phyloP scores from a whole-genome alignment of 2,888 invertebrate genomes.

The Caenorhabditis sulstoni region DNA sequence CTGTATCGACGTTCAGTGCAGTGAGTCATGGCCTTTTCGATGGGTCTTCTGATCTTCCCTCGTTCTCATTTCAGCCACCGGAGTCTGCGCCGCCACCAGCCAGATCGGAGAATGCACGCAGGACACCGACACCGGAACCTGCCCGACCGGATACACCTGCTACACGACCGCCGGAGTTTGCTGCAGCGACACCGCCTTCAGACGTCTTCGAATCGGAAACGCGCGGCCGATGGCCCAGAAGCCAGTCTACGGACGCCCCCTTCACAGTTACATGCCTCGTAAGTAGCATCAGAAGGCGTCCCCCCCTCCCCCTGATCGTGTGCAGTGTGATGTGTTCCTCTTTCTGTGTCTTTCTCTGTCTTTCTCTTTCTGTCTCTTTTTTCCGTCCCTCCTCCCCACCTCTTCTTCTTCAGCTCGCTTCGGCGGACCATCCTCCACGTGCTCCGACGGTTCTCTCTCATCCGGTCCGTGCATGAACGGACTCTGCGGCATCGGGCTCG shows the following conservation, averaged over 20 bases:
- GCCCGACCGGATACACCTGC: constrained; percentile 72
- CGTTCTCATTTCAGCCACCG: constrained; percentile 61
- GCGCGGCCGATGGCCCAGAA: constrained; percentile 36
- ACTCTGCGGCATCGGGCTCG: constrained; percentile 73
- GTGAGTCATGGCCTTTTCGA: constrained; percentile 52
- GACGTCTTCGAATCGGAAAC: constrained; percentile 54
- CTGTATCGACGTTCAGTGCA: constrained; percentile 65
- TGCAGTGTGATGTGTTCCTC: constrained; percentile 9
- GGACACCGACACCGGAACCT: constrained; percentile 60
- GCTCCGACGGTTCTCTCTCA: constrained; percentile 68
- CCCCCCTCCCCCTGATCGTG: neutral
- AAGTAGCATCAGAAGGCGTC: constrained; percentile 26
- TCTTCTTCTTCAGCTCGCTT: constrained; percentile 55
- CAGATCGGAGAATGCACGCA: constrained; percentile 71
- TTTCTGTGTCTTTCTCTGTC: neutral
- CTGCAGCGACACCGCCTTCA: constrained; percentile 60
- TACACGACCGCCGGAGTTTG: constrained; percentile 63
- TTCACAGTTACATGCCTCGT: constrained; percentile 70
- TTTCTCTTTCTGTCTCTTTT: neutral
- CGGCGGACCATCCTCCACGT: constrained; percentile 54
- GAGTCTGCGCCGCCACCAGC: constrained; percentile 61
- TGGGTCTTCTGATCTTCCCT: neutral
- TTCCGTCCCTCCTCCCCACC: constrained; percentile 25
- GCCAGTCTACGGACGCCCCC: constrained; percentile 64
- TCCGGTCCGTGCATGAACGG: constrained; percentile 79